Base-by-base conservation (phyloP, 2,113 vertebrate species). In the Seriola dumerili region DNA sequence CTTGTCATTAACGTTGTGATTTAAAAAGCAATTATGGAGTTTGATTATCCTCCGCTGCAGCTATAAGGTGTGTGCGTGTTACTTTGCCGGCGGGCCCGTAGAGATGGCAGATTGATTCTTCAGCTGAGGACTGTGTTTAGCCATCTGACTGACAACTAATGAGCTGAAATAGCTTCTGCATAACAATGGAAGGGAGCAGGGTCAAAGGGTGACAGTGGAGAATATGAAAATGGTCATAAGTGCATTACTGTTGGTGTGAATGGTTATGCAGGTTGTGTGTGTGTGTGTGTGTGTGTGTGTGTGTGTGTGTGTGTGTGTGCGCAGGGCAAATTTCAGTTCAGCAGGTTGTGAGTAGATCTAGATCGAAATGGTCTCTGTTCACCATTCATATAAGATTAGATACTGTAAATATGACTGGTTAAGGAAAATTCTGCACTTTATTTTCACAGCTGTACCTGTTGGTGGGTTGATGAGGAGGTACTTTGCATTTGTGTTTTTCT, bases 11-110 rank as follows among this genome's bases (percentile, higher is more conserved):
- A 92, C 87, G 80, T 85, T 89, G 93, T 92, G 92, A 95, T 95
- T 94, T 94, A 93, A 95, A 94, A 95, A 94, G 92, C 94, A 93
- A 95, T 95, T 94, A 95, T 92, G 89, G 88, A 71, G 90, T 93
- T 92, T 94, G 91, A 95, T 95, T 94, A 93, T 93, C 91, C 88
- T 90, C 89, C 61, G 76, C 58, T 57, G 12, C 88, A 73, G 86
- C 85, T 76, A 77, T 87, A 81, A 72, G 78, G 65, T 50, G 66
- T 91, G 87, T 90, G 58, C 50, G 57, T 57, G 55, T 25, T 83
- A 70, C 82, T 78, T 85, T 81, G 87, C 88, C 90, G 46, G 68
- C 82, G 84, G 90, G 90, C 83, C 63, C 77, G 42, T 75, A 52
- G 77, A 88, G 72, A 88, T 69, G 84, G 86, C 76, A 87, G 85